Percentiles rank a stretch among this genome's conserved stretches.
These are phyloP conservation scores for Lepidocyrtinus sp. DNA, from an alignment of 2,888 invertebrate genomes.

Conservation along the genomic window DNA sequence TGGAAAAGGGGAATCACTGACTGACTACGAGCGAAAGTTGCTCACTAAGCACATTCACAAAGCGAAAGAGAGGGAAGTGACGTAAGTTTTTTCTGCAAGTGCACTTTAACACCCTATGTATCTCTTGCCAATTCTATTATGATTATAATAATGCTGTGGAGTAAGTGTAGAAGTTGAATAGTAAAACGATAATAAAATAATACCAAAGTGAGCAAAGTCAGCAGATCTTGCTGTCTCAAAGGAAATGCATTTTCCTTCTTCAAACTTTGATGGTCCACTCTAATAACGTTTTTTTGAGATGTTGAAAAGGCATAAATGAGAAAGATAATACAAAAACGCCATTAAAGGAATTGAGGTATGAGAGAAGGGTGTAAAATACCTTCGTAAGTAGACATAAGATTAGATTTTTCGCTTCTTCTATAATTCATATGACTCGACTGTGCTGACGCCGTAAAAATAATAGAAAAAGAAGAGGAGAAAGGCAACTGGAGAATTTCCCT, in stretches of 20 bases:
- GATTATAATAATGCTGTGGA: conserved; percentile 8
- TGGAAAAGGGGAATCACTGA: too few relatives aligned
- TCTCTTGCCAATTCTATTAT: conserved; percentile 3
- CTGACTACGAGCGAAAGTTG: too few relatives aligned
- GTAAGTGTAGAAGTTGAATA: conserved; percentile 1
- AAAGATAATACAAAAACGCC: conserved; percentile 15
- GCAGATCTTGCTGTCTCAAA: not conserved
- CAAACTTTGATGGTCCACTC: not conserved
- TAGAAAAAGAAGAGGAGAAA: conserved; percentile 10
- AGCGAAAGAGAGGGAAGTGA: not conserved
- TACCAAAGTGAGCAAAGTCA: not conserved
- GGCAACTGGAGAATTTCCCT: conserved; percentile 1
- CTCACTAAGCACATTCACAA: not conserved
- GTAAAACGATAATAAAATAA: conserved; percentile 12
- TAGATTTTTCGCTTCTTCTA: conserved; percentile 36
- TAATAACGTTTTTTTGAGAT: not conserved
- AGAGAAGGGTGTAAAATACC: conserved; percentile 49
- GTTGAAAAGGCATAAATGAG: conserved; percentile 33
- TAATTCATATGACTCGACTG: conserved; percentile 4
- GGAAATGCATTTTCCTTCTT: conserved; percentile 5
- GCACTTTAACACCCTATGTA: conserved; percentile 1
- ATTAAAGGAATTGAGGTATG: conserved; percentile 19
- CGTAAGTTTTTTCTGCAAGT: not conserved
- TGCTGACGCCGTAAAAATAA: not conserved
- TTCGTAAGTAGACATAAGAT: conserved; percentile 44